phyloP scores from a whole-genome alignment of 2,113 vertebrate species.

The Aphelocoma coerulescens region DNA sequence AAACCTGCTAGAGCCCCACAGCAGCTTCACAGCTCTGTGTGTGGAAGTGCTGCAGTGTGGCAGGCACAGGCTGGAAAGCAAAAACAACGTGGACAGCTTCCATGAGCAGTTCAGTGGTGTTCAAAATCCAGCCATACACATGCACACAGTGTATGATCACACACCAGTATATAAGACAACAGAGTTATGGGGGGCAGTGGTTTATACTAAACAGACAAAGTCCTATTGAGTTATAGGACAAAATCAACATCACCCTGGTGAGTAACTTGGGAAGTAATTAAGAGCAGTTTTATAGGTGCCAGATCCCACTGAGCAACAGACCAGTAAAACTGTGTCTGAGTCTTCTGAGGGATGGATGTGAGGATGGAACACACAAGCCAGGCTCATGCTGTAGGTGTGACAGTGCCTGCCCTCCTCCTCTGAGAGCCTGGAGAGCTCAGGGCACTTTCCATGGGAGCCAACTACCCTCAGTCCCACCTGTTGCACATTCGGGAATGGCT shows the following conservation, averaged over 20 bases:
- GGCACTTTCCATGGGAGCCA: fast-evolving
- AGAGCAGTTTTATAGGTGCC: slow-evolving; percentile 42
- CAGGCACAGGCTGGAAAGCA: not conserved
- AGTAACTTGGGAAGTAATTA: slow-evolving; percentile 44
- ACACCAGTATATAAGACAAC: not conserved
- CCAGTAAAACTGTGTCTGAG: slow-evolving; percentile 24
- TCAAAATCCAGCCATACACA: not conserved
- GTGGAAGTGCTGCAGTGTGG: not conserved
- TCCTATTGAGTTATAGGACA: not conserved
- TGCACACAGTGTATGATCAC: fast-evolving
- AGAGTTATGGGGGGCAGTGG: not conserved
- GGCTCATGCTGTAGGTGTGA: not conserved
- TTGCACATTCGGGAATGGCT: fast-evolving
- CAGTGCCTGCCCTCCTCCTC: not conserved
- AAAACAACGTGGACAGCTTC: fast-evolving
- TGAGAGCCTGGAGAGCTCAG: not conserved
- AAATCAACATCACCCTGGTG: not conserved
- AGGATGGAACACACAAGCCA: not conserved
- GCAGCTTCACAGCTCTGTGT: not conserved
- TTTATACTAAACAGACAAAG: not conserved
- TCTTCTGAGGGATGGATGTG: slow-evolving; percentile 4
- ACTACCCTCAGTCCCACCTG: fast-evolving
- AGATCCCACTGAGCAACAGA: not conserved
- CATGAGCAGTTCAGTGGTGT: not conserved
- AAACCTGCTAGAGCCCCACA: not conserved